phyloP scores from a whole-genome alignment of 2,888 invertebrate species.

The Plebejus melissa region DNA sequence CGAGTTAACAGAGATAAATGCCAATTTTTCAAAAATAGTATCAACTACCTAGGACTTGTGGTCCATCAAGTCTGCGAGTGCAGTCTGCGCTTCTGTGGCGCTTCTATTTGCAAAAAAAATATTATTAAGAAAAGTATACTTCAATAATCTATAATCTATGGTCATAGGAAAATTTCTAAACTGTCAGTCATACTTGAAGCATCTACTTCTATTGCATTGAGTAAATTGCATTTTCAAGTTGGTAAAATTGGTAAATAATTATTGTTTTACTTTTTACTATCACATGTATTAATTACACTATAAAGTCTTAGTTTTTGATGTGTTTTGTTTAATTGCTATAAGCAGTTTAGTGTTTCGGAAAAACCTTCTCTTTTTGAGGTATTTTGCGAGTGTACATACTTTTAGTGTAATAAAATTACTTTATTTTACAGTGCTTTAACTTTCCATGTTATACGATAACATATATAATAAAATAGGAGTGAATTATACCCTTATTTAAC shows the following conservation, averaged over 20 bases:
- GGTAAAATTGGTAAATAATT: background rate
- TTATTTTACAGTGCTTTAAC: background rate
- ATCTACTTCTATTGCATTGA: background rate
- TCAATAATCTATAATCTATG: too few species aligned
- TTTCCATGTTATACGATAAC: background rate
- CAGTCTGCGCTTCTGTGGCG: too few species aligned
- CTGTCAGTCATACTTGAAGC: background rate
- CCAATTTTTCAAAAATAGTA: too few species aligned
- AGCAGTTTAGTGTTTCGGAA: background rate
- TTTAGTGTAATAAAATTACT: background rate
- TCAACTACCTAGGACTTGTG: too few species aligned
- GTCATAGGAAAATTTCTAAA: too few species aligned
- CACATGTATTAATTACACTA: background rate
- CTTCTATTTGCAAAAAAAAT: too few species aligned
- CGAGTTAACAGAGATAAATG: too few species aligned
- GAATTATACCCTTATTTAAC: background rate
- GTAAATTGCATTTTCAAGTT: constrained; percentile 5
- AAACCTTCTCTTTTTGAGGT: background rate
- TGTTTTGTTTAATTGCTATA: background rate
- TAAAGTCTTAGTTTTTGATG: background rate
- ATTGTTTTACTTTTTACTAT: background rate
- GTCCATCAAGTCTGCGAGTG: too few species aligned
- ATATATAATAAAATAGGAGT: background rate
- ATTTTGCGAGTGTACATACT: background rate
- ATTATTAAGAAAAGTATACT: too few species aligned